phyloP scores from a whole-genome alignment of 2,888 invertebrate genomes.

The Myathropa florea region DNA sequence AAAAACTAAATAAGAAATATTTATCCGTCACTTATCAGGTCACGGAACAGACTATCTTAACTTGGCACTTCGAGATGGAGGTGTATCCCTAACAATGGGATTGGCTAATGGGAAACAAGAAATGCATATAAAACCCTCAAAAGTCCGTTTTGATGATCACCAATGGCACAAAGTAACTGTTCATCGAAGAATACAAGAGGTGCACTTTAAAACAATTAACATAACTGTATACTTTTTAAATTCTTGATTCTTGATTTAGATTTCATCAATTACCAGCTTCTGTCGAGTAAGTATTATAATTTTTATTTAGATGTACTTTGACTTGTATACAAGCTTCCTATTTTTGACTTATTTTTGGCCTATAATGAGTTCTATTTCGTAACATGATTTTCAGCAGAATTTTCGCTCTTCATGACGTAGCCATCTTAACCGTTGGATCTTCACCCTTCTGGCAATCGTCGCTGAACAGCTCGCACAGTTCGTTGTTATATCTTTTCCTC shows the following conservation, averaged over 20 bases:
- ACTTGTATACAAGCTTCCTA: too few species aligned
- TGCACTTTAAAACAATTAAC: not conserved
- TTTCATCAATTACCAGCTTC: conserved; percentile 92
- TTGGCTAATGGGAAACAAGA: conserved; percentile 94
- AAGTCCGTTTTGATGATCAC: conserved; percentile 96
- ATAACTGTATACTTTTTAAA: conserved; percentile 80
- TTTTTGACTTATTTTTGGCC: too few species aligned
- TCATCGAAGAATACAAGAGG: conserved; percentile 93
- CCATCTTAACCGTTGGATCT: too few species aligned
- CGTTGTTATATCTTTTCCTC: too few species aligned
- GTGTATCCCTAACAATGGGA: conserved; percentile 93
- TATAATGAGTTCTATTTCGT: too few species aligned
- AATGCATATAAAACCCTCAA: conserved; percentile 93
- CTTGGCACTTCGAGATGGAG: conserved; percentile 93
- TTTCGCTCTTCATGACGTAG: too few species aligned
- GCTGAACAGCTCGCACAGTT: too few species aligned
- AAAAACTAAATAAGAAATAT: too few species aligned
- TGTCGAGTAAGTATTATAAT: conserved; percentile 89
- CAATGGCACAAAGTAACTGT: conserved; percentile 97
- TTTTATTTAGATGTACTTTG: too few species aligned
- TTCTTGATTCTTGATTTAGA: conserved; percentile 81
- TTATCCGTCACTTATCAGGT: conserved; percentile 82
- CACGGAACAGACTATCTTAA: conserved; percentile 94
- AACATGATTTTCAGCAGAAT: too few species aligned
- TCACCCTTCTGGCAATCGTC: too few species aligned